Evolutionary conservation across 2,888 invertebrate genomes (phyloP).

Genomic region (Hedya salicella): DNA sequence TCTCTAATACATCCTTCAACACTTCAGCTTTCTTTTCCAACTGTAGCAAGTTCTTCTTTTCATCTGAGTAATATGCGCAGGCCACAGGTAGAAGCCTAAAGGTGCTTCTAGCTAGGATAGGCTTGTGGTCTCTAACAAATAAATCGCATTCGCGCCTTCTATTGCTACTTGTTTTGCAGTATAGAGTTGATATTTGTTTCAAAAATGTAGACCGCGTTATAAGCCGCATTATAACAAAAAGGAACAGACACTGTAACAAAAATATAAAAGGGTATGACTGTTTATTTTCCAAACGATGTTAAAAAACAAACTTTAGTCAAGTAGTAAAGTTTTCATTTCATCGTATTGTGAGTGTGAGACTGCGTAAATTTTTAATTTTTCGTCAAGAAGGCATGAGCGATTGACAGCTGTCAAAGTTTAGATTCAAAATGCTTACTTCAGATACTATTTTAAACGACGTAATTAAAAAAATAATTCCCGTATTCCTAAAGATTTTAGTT

Average conservation of each 20-base stretch:
- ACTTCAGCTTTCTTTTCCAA: conserved; percentile 78
- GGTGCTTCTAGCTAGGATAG: conserved; percentile 52
- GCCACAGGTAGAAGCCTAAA: conserved; percentile 55
- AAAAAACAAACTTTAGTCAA: conserved; percentile 24
- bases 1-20: conserved; percentile 85
- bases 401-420: conserved; percentile 5
- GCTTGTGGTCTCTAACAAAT: conserved; percentile 53
- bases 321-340: conserved; percentile 21
- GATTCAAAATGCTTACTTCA: background rate
- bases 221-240: conserved; percentile 60
- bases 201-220: conserved; percentile 57
- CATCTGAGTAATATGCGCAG: conserved; percentile 69
- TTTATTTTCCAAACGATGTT: background rate
- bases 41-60: conserved; percentile 72
- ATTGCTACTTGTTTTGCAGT: conserved; percentile 48
- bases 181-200: conserved; percentile 58
- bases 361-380: conserved; percentile 24
- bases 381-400: conserved; percentile 6
- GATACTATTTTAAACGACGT: background rate
- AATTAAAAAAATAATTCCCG: background rate
- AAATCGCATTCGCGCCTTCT: conserved; percentile 52
- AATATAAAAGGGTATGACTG: conserved; percentile 13
- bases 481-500: too few species aligned
- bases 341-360: conserved; percentile 40
- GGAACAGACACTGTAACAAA: conserved; percentile 4